Conservation (phyloP, 2,797 vertebrate genomes). For the Tenualosa thibaudeaui region DNA sequence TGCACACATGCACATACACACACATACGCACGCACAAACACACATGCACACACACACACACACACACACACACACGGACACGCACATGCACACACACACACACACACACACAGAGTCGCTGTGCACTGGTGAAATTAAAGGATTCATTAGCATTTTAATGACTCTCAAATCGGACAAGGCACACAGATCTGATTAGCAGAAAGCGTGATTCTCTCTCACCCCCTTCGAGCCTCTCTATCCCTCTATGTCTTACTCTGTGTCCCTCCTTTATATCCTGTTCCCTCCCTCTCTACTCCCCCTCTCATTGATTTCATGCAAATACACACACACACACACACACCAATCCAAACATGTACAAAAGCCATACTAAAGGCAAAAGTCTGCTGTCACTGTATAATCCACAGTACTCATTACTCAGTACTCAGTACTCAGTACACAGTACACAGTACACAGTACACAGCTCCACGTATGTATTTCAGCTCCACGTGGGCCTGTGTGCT, state of each 20-base stretch:
- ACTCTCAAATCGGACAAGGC: slow-evolving; percentile 11
- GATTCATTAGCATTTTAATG: slow-evolving; percentile 51
- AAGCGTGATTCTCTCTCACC: neutral
- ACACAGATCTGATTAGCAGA: slow-evolving; percentile 55
- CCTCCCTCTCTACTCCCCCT: neutral
- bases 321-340: neutral
- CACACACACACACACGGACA: slow-evolving; percentile 30
- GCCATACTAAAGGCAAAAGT: too few relatives aligned
- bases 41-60: neutral
- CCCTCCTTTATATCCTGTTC: neutral
- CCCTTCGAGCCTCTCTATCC: slow-evolving; percentile 20
- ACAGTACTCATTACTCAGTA: too few relatives aligned
- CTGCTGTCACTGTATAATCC: too few relatives aligned
- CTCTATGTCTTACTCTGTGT: neutral
- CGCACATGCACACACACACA: slow-evolving; percentile 22
- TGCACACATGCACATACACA: neutral
- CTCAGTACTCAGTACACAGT: too few relatives aligned
- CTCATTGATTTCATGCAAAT: neutral
- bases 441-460: too few relatives aligned
- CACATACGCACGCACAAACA: neutral
- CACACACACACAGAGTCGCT: slow-evolving; percentile 29
- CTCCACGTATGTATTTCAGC: too few relatives aligned
- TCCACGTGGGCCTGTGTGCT: too few relatives aligned
- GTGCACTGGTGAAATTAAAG: slow-evolving; percentile 44
- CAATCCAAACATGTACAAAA: too few relatives aligned